Percentiles rank a stretch among this genome's conserved stretches.
These are phyloP conservation scores for Cloeon dipterum DNA, from an alignment of 2,888 invertebrate species.

Conservation along the genomic window DNA sequence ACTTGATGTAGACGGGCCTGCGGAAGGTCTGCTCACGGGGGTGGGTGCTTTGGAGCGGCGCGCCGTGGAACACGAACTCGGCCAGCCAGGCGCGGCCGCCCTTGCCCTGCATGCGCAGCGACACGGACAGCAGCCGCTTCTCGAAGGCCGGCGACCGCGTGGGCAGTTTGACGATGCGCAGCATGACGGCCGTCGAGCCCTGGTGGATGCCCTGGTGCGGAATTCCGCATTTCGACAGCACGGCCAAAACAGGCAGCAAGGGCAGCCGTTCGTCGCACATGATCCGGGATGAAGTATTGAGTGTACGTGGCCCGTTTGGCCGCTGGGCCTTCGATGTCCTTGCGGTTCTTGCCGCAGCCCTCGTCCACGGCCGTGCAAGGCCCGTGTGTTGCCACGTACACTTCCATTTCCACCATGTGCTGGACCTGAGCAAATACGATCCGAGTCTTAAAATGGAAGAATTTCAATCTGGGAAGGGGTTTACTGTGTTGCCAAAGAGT, in stretches of 20 bases:
- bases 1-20: constrained; percentile 71
- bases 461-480: too few relatives aligned
- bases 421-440: too few relatives aligned
- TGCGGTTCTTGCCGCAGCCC: too few relatives aligned
- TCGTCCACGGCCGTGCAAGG: constrained; percentile 80
- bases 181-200: constrained; percentile 62
- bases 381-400: constrained; percentile 80
- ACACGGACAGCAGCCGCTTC: constrained; percentile 58
- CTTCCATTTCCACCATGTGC: constrained; percentile 71
- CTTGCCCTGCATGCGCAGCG: constrained; percentile 52
- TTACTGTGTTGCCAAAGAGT: too few relatives aligned
- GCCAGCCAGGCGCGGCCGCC: constrained; percentile 47
- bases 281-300: constrained; percentile 89
- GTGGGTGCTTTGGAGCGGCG: constrained; percentile 53
- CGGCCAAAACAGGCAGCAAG: constrained; percentile 68
- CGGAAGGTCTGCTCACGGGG: constrained; percentile 68
- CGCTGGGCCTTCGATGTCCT: constrained; percentile 14
- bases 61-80: constrained; percentile 69
- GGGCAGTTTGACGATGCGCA: constrained; percentile 49
- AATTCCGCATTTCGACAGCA: constrained; percentile 60
- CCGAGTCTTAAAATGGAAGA: too few relatives aligned
- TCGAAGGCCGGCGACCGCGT: constrained; percentile 32
- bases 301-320: constrained; percentile 43
- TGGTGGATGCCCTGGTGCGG: constrained; percentile 82
- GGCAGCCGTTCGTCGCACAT: constrained; percentile 89